phyloP scores from a whole-genome alignment of 1,140 invertebrate species.

The Lanistes nyassanus region DNA sequence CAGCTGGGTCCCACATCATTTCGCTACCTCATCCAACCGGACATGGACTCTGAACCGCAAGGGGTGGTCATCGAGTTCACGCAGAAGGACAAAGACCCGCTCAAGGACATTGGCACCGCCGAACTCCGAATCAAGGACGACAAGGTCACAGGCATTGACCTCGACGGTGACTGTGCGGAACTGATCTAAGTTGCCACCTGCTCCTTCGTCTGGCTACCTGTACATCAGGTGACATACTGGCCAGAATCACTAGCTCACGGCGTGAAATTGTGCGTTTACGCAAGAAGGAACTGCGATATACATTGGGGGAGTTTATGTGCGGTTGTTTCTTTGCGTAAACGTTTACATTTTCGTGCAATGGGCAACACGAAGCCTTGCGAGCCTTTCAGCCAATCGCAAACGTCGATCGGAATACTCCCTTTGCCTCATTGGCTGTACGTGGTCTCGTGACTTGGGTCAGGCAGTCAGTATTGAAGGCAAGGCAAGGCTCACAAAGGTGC shows the following conservation, averaged over 20 bases:
- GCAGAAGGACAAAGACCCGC: conserved; percentile 31
- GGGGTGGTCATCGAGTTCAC: conserved; percentile 22
- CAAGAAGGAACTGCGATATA: background rate
- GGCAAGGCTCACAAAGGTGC: too few species aligned
- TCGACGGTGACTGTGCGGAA: conserved; percentile 87
- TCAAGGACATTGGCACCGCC: conserved; percentile 34
- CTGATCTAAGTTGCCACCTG: conserved; percentile 69
- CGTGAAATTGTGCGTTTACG: background rate
- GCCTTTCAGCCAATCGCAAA: too few species aligned
- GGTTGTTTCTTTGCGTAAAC: background rate
- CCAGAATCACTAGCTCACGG: background rate
- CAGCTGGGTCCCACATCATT: conserved; percentile 3
- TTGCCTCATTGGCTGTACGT: too few species aligned
- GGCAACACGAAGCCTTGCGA: too few species aligned
- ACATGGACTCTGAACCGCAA: conserved; percentile 26
- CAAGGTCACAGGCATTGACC: conserved; percentile 62
- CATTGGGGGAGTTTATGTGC: background rate
- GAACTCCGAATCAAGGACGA: conserved; percentile 27
- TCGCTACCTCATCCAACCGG: conserved; percentile 30
- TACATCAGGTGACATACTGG: background rate
- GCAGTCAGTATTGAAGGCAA: too few species aligned
- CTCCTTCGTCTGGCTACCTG: background rate
- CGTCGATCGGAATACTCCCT: too few species aligned
- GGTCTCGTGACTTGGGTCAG: too few species aligned
- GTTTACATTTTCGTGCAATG: too few species aligned